Evolutionary conservation across 2,888 invertebrate genomes (phyloP).

Genomic region (Rhamphomyia laevipes): DNA sequence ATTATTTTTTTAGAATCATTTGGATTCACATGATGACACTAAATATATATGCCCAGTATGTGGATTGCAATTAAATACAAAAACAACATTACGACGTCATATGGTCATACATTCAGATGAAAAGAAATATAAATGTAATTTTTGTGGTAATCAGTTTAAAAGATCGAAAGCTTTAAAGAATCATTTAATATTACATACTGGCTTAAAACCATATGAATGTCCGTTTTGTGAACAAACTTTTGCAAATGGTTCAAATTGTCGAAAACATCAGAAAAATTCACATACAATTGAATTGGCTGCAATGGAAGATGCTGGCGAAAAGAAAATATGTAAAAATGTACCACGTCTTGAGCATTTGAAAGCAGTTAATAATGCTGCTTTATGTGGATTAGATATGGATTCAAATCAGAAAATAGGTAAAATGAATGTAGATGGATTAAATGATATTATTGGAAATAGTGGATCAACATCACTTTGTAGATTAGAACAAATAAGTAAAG

Average conservation of each 20-base stretch:
- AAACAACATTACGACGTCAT: slow-evolving; percentile 30
- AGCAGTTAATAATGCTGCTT: not conserved
- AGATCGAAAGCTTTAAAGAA: slow-evolving; percentile 18
- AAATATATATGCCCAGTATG: slow-evolving; percentile 30
- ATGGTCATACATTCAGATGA: slow-evolving; percentile 21
- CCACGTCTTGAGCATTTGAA: not conserved
- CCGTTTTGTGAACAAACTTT: slow-evolving; percentile 21
- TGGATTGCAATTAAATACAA: slow-evolving; percentile 25
- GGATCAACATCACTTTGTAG: too few relatives aligned
- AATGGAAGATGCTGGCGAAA: slow-evolving; percentile 13
- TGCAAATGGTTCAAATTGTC: slow-evolving; percentile 32
- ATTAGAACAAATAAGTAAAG: too few relatives aligned
- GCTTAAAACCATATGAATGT: slow-evolving; percentile 17
- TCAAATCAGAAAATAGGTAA: too few relatives aligned
- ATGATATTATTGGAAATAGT: too few relatives aligned
- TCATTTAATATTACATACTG: slow-evolving; percentile 19
- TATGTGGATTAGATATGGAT: too few relatives aligned
- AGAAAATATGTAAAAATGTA: slow-evolving; percentile 1
- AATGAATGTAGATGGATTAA: too few relatives aligned
- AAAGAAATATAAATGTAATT: slow-evolving; percentile 19
- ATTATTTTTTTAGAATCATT: slow-evolving; percentile 19
- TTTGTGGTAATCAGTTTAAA: slow-evolving; percentile 18
- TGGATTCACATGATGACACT: slow-evolving; percentile 30
- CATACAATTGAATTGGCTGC: slow-evolving; percentile 36
- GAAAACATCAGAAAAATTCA: slow-evolving; percentile 34